phyloP scores from a whole-genome alignment of 53 echinoderm and acorn worm genomes.

The Glandiceps talaboti region DNA sequence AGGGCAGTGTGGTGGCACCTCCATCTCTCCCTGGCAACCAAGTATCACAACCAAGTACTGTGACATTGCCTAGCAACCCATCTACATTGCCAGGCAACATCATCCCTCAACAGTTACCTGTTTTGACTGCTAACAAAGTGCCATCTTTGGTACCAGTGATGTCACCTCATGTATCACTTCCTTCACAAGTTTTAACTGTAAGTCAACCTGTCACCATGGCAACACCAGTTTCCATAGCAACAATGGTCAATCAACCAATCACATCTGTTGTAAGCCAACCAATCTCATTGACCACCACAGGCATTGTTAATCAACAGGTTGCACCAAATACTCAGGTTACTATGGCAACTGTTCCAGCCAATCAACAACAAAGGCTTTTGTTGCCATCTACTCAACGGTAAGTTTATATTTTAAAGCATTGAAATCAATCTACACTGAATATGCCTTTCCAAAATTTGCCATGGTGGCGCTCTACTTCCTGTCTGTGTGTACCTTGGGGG shows the following conservation, averaged over 20 bases:
- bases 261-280: not conserved
- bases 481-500: too few relatives aligned
- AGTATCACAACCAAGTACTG: slow-evolving; percentile 7
- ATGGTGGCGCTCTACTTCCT: too few relatives aligned
- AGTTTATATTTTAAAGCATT: too few relatives aligned
- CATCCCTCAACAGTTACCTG: slow-evolving; percentile 6
- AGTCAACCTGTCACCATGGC: not conserved
- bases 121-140: slow-evolving; percentile 26
- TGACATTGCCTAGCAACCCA: slow-evolving; percentile 4
- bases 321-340: not conserved
- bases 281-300: not conserved
- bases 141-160: slow-evolving; percentile 45
- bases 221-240: not conserved
- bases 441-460: too few relatives aligned
- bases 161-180: not conserved
- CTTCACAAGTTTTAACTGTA: not conserved
- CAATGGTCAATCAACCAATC: not conserved
- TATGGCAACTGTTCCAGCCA: not conserved
- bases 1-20: slow-evolving; percentile 21
- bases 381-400: slow-evolving; percentile 64
- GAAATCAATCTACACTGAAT: too few relatives aligned
- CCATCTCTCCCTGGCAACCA: slow-evolving; percentile 15
- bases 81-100: slow-evolving; percentile 13
- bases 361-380: slow-evolving; percentile 38
- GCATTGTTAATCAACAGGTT: not conserved